These are phyloP conservation scores for Poecilia latipinna DNA, from an alignment of 2,113 vertebrate genomes.

Conservation along the genomic window DNA sequence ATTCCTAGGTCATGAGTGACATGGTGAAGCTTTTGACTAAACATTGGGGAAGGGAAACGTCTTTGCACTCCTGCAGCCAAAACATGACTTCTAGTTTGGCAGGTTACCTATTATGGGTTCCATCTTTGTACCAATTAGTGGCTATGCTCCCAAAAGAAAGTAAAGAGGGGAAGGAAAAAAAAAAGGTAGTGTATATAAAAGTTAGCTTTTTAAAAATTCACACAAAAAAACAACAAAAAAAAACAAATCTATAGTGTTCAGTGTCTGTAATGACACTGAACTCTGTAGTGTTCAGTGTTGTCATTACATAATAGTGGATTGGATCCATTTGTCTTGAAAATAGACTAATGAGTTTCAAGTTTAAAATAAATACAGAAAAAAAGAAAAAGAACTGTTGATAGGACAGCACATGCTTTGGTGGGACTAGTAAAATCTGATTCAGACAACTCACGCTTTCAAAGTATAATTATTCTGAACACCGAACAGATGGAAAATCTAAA, in stretches of 20 bases:
- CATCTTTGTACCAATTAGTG: background rate
- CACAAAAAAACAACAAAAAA: too few relatives aligned
- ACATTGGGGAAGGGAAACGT: background rate
- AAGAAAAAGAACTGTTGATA: background rate
- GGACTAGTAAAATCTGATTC: too few relatives aligned
- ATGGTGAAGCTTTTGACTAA: background rate
- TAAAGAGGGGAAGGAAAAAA: background rate
- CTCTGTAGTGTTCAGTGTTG: background rate
- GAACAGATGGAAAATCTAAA: too few relatives aligned
- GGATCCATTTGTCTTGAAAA: background rate
- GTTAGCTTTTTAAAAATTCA: background rate
- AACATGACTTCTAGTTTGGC: background rate
- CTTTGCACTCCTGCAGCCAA: background rate
- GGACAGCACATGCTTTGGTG: too few relatives aligned
- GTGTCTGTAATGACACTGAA: too few relatives aligned
- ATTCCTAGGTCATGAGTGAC: background rate
- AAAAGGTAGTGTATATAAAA: background rate
- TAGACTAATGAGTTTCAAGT: background rate
- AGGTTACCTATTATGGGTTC: background rate
- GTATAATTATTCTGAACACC: background rate
- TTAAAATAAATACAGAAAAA: background rate
- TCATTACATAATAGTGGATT: background rate
- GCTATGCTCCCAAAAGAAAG: background rate
- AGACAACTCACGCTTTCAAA: background rate
- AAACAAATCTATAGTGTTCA: background rate